phyloP scores from a whole-genome alignment of 2,888 invertebrate species.

The Archips xylosteana region DNA sequence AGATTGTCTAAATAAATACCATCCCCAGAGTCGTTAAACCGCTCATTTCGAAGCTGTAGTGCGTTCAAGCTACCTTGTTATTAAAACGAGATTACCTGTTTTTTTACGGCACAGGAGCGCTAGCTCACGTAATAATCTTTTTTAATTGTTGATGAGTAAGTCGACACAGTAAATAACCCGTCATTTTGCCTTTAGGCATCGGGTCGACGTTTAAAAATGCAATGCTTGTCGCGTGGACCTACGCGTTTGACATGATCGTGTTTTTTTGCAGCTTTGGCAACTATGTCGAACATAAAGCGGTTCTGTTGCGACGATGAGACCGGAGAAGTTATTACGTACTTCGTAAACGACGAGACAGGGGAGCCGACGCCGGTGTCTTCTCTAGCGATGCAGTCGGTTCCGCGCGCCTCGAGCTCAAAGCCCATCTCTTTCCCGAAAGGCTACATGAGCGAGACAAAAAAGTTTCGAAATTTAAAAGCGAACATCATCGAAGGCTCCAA shows the following conservation, averaged over 20 bases:
- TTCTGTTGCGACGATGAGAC: constrained; percentile 81
- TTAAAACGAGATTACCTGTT: not conserved
- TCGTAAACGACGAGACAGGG: constrained; percentile 82
- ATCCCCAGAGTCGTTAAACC: not conserved
- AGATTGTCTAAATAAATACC: not conserved
- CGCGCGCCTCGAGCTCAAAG: constrained; percentile 43
- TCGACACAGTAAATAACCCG: not conserved
- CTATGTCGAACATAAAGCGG: constrained; percentile 53
- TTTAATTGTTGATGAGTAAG: not conserved
- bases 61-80: not conserved
- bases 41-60: not conserved
- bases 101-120: not conserved
- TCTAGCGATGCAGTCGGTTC: constrained; percentile 38
- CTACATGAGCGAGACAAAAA: constrained; percentile 64
- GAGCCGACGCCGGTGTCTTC: constrained; percentile 57
- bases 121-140: not conserved
- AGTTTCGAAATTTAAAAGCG: constrained; percentile 68
- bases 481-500: constrained; percentile 73
- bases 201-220: not conserved
- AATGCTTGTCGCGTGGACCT: not conserved
- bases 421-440: constrained; percentile 63
- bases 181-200: not conserved
- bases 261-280: constrained; percentile 24
- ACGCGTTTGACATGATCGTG: not conserved
- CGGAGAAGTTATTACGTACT: constrained; percentile 76